Percentiles rank a stretch among this genome's conserved stretches.
Evolutionary conservation across 2,797 vertebrate species (phyloP).

Genomic region (Acanthopagrus latus): DNA sequence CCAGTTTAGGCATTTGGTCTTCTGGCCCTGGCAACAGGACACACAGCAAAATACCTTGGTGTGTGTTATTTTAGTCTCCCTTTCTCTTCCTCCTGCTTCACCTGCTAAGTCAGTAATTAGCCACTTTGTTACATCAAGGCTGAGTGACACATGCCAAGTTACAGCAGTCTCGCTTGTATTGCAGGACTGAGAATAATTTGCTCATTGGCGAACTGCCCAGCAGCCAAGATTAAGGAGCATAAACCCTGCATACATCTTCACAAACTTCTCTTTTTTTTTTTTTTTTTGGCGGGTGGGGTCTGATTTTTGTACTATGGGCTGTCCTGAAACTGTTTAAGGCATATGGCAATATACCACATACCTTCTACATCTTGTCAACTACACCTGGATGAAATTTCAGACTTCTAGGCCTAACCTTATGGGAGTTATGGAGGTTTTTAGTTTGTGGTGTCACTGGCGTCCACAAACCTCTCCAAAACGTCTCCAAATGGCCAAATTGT

Average conservation of each 20-base stretch:
- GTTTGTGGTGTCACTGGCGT: no score
- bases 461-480: no score
- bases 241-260: not conserved
- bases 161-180: slow-evolving; percentile 18
- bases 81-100: slow-evolving; percentile 34
- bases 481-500: no score
- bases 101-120: slow-evolving; percentile 37
- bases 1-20: slow-evolving; percentile 32
- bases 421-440: no score
- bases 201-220: not conserved
- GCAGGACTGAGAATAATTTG: slow-evolving; percentile 7
- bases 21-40: slow-evolving; percentile 20
- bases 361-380: no score
- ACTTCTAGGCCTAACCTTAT: no score
- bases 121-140: slow-evolving; percentile 30
- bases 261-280: no score
- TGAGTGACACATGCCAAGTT: slow-evolving; percentile 27
- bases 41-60: slow-evolving; percentile 24
- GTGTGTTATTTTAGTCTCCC: slow-evolving; percentile 57
- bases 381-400: no score
- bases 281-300: not conserved
- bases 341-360: no score
- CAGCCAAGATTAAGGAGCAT: not conserved
- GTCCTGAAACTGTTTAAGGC: not conserved
- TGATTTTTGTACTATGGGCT: not conserved